Conservation (phyloP, 2,797 vertebrate genomes). For the Amphiprion clarkii region DNA sequence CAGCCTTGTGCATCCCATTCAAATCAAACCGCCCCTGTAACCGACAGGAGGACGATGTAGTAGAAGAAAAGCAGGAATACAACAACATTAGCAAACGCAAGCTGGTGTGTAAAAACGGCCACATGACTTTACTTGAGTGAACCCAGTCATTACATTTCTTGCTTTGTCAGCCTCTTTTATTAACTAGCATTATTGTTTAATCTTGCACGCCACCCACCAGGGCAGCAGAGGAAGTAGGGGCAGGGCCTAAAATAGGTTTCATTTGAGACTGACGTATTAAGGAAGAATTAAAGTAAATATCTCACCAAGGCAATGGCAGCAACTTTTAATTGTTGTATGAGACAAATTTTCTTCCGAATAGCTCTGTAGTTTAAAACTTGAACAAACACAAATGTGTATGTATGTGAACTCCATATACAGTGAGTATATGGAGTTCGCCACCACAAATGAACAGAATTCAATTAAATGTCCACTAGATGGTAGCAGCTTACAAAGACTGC, state of each 20-base stretch:
- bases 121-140: neutral
- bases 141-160: neutral
- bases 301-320: too few species aligned
- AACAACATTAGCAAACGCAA: neutral
- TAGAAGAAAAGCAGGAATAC: neutral
- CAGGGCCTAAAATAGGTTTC: conserved; percentile 1
- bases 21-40: conserved; percentile 60
- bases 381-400: too few species aligned
- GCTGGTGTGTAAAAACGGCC: neutral
- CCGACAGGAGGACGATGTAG: conserved; percentile 27
- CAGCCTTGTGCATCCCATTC: conserved; percentile 64
- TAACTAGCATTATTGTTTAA: conserved; percentile 2
- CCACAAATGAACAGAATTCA: too few species aligned
- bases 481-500: neutral
- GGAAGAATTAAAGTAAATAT: neutral
- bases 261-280: neutral
- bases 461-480: neutral
- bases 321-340: too few species aligned
- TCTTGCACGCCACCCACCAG: conserved; percentile 2
- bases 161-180: conserved; percentile 5
- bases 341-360: too few species aligned
- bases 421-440: too few species aligned
- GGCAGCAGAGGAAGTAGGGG: neutral
- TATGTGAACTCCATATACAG: too few species aligned
- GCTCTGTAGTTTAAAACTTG: too few species aligned